Conservation (phyloP, 2,113 vertebrate genomes). For the Gobio gobio region DNA sequence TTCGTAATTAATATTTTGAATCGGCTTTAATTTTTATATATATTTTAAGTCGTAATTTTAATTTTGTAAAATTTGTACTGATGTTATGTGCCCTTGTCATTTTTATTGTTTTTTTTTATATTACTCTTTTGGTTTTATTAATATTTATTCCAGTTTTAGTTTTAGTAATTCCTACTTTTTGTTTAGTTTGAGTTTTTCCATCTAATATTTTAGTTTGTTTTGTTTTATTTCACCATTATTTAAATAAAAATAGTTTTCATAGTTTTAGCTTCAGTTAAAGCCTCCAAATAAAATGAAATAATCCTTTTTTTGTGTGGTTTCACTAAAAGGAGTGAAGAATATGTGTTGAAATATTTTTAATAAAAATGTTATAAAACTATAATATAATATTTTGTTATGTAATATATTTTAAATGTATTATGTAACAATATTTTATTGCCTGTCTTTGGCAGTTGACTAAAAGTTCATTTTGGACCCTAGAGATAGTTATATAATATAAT, state of each 20-base stretch:
- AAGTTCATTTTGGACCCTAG: background rate
- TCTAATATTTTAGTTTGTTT: no score
- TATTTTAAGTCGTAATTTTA: background rate
- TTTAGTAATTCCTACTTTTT: no score
- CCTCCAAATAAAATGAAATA: background rate
- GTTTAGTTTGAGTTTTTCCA: no score
- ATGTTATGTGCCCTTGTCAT: background rate
- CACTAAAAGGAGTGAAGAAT: background rate
- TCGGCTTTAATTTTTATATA: background rate
- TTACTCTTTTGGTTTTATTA: no score
- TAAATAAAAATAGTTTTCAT: no score
- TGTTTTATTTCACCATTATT: no score
- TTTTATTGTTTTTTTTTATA: no score
- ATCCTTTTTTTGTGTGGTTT: no score
- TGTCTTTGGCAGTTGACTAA: background rate
- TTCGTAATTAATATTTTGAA: background rate
- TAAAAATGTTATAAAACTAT: background rate
- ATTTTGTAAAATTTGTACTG: background rate
- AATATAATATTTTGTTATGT: background rate
- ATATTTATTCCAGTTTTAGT: no score
- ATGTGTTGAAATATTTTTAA: background rate
- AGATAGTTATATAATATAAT: background rate
- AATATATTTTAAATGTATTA: background rate
- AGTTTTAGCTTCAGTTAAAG: no score
- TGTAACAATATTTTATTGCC: background rate